These are phyloP conservation scores for Anguilla pacifica DNA, from an alignment of 2,797 vertebrate species.

Conservation along the genomic window DNA sequence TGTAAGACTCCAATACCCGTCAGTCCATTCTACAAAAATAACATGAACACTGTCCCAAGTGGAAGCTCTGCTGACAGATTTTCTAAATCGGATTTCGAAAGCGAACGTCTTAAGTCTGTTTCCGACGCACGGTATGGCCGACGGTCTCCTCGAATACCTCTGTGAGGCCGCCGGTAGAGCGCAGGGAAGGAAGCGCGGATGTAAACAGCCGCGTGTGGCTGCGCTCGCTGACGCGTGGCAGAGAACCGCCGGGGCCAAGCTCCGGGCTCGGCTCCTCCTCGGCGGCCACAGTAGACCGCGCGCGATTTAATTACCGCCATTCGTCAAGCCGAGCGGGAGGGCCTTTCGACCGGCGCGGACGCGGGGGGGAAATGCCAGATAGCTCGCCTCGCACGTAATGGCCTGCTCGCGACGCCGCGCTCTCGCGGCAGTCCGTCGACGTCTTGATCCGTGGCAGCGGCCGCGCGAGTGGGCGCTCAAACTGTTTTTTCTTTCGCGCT, in stretches of 20 bases:
- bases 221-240: neutral
- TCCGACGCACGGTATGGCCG: neutral
- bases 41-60: neutral
- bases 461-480: neutral
- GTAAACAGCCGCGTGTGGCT: neutral
- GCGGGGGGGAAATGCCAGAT: constrained; percentile 9
- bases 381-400: constrained; percentile 20
- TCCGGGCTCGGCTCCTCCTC: neutral
- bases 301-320: constrained; percentile 44
- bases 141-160: neutral
- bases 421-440: neutral
- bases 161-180: neutral
- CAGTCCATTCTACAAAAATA: neutral
- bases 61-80: neutral
- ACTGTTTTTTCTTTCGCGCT: neutral
- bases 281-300: neutral
- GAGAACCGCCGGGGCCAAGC: neutral
- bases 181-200: neutral
- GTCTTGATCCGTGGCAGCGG: neutral
- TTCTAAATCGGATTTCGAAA: neutral
- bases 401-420: neutral
- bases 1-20: neutral
- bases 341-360: constrained; percentile 30
- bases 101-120: neutral
- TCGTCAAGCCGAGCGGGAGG: constrained; percentile 28